phyloP scores from a whole-genome alignment of 1,140 invertebrate genomes.

The Drosophila burlai region DNA sequence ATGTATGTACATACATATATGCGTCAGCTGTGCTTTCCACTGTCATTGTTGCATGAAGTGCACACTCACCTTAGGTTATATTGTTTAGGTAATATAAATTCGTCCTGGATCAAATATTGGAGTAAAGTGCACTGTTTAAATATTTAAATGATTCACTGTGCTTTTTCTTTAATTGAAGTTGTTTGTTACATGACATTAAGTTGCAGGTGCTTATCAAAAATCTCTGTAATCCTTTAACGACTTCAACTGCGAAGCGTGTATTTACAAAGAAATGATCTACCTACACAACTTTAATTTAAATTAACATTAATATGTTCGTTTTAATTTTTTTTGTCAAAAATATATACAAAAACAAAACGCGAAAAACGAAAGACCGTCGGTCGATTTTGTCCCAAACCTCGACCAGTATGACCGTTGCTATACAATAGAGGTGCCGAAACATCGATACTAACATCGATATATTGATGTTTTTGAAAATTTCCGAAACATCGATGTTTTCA shows the following conservation, averaged over 20 bases:
- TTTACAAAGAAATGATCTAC: conserved; percentile 52
- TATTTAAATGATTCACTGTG: conserved; percentile 23
- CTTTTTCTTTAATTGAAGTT: conserved; percentile 31
- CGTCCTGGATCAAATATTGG: conserved; percentile 39
- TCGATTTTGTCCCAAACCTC: conserved; percentile 9
- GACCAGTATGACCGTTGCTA: conserved; percentile 1
- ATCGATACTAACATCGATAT: too few relatives aligned
- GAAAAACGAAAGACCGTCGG: conserved; percentile 44
- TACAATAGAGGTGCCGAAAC: neutral
- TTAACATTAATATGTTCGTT: conserved; percentile 17
- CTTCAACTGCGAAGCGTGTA: conserved; percentile 21
- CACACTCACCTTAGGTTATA: conserved; percentile 63
- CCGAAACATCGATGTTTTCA: too few relatives aligned
- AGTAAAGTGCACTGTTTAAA: conserved; percentile 20
- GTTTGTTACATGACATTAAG: conserved; percentile 62
- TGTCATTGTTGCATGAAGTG: neutral
- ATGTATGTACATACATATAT: conserved; percentile 9
- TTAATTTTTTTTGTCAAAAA: conserved; percentile 32
- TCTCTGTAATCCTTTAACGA: neutral
- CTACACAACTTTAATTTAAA: conserved; percentile 47
- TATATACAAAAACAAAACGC: conserved; percentile 78
- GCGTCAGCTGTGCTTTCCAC: conserved; percentile 56
- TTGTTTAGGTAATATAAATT: conserved; percentile 49
- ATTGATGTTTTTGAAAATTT: too few relatives aligned
- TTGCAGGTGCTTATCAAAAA: conserved; percentile 11